Evolutionary conservation across 2,113 vertebrate species (phyloP).

Genomic region (Callionymus lyra): DNA sequence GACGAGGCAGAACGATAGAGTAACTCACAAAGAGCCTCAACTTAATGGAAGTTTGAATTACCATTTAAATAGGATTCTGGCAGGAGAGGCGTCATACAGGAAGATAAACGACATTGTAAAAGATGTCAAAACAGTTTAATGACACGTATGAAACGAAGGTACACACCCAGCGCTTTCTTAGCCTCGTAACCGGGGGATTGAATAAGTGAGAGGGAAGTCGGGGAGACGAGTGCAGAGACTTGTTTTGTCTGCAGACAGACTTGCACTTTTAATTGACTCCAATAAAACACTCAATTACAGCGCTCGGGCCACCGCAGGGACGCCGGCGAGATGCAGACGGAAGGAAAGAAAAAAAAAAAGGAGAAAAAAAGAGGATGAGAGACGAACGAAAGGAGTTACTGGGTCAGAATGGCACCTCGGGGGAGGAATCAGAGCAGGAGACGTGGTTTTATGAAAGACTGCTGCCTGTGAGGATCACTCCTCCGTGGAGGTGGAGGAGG

Average conservation of each 20-base stretch:
- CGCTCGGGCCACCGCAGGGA: slow-evolving; percentile 55
- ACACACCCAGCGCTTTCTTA: slow-evolving; percentile 47
- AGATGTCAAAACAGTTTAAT: slow-evolving; percentile 69
- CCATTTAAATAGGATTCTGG: slow-evolving; percentile 71
- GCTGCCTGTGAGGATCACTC: slow-evolving; percentile 42
- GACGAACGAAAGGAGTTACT: slow-evolving; percentile 54
- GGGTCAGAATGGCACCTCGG: slow-evolving; percentile 59
- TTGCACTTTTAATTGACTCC: slow-evolving; percentile 66
- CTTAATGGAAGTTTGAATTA: slow-evolving; percentile 70
- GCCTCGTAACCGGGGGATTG: slow-evolving; percentile 48
- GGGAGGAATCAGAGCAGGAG: slow-evolving; percentile 42
- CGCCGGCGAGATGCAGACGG: slow-evolving; percentile 6
- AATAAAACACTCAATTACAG: slow-evolving; percentile 68
- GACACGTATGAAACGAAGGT: slow-evolving; percentile 64
- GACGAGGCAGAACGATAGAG: slow-evolving; percentile 47
- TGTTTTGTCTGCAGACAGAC: slow-evolving; percentile 53
- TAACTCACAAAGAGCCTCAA: slow-evolving; percentile 49
- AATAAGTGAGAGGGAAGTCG: slow-evolving; percentile 46
- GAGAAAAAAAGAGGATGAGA: slow-evolving; percentile 39
- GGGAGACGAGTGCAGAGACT: slow-evolving; percentile 39
- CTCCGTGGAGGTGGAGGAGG: too few species aligned
- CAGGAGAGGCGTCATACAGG: slow-evolving; percentile 46
- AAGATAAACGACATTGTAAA: slow-evolving; percentile 70
- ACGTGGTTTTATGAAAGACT: slow-evolving; percentile 39
- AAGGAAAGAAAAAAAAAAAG: slow-evolving; percentile 16